Conservation (phyloP, 2,888 invertebrate genomes). For the Cryptops parisi region DNA sequence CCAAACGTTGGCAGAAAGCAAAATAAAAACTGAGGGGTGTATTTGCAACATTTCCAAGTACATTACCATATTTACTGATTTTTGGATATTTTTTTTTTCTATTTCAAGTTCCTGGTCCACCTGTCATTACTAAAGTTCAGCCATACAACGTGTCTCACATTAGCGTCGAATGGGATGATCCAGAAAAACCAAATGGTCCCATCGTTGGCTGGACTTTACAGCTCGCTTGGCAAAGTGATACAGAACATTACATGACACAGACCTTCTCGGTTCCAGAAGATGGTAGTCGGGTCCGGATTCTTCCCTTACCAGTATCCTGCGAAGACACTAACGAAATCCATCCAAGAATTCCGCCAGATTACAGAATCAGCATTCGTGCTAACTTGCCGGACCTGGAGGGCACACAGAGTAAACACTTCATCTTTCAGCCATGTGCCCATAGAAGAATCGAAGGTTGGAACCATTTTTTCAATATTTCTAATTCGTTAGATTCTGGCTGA, state of each 20-base stretch:
- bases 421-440: background rate
- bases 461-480: conserved; percentile 5
- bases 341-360: background rate
- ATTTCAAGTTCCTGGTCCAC: conserved; percentile 10
- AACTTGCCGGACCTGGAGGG: conserved; percentile 5
- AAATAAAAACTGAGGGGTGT: no score
- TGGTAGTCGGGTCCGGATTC: background rate
- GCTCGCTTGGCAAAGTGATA: conserved; percentile 2
- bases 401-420: background rate
- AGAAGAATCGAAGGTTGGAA: conserved; percentile 11
- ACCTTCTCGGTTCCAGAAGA: background rate
- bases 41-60: no score
- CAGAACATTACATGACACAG: background rate
- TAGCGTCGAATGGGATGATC: conserved; percentile 15
- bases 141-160: conserved; percentile 7
- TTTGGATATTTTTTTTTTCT: background rate
- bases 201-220: conserved; percentile 8
- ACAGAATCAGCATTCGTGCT: conserved; percentile 5
- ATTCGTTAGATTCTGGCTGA: no score
- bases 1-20: no score
- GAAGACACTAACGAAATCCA: background rate
- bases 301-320: conserved; percentile 3
- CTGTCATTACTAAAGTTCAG: conserved; percentile 5
- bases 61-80: no score
- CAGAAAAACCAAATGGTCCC: conserved; percentile 12